Evolutionary conservation across 2,797 vertebrate species (phyloP).

Genomic region (Streptopelia turtur): DNA sequence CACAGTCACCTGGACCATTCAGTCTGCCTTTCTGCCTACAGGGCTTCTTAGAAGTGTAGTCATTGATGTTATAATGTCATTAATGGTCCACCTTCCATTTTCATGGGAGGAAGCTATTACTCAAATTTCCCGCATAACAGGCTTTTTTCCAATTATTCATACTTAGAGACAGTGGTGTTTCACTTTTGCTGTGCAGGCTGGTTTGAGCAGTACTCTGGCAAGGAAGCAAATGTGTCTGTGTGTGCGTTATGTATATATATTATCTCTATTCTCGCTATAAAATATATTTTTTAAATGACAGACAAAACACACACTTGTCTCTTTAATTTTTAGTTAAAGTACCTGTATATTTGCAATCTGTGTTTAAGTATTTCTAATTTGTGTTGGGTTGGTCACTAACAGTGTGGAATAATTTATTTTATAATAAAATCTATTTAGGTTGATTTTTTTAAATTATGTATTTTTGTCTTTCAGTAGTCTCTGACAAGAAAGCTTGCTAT

Average conservation of each 20-base stretch:
- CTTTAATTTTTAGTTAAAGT: background rate
- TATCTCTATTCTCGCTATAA: background rate
- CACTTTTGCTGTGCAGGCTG: background rate
- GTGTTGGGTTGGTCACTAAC: background rate
- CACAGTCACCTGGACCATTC: rapidly evolving
- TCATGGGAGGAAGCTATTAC: background rate
- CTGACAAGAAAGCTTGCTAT: background rate
- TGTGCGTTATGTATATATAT: background rate
- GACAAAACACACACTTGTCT: background rate
- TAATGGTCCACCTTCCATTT: background rate
- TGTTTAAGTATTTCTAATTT: background rate
- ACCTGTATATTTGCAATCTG: background rate
- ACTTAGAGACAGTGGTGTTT: background rate
- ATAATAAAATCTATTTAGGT: background rate
- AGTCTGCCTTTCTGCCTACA: background rate
- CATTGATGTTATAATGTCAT: background rate
- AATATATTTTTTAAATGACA: background rate
- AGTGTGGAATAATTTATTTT: background rate
- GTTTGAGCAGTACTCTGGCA: background rate
- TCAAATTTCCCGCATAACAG: background rate
- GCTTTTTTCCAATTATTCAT: background rate
- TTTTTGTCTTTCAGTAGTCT: background rate
- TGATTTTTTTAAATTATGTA: background rate
- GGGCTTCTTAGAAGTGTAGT: background rate
- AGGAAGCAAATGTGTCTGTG: background rate